Percentiles rank a stretch among this genome's conserved stretches.
phyloP scores from a whole-genome alignment of 1,140 invertebrate genomes.

The Papilio dardanus region DNA sequence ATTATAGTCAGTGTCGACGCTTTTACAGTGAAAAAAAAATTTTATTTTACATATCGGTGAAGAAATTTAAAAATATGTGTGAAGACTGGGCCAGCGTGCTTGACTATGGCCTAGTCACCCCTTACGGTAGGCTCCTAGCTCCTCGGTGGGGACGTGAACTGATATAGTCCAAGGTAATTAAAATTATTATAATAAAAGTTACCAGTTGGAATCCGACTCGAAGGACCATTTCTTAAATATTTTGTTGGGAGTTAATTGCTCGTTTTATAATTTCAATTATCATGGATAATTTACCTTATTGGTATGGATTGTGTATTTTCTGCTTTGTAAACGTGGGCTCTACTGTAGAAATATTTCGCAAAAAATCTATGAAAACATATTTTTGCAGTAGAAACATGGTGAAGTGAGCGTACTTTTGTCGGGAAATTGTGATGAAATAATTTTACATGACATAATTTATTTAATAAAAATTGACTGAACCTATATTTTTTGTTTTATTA shows the following conservation, averaged over 20 bases:
- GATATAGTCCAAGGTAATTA: neutral
- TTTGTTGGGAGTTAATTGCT: neutral
- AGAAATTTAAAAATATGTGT: no score
- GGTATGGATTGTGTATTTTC: neutral
- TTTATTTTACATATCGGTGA: no score
- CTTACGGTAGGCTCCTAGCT: no score
- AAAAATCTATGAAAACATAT: no score
- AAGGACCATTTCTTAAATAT: slow-evolving; percentile 25
- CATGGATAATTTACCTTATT: neutral
- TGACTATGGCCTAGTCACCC: no score
- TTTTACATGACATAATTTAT: slow-evolving; percentile 78
- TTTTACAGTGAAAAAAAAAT: no score
- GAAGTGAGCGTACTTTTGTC: neutral
- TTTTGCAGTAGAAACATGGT: neutral
- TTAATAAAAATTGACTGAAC: slow-evolving; percentile 65
- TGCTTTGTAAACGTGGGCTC: neutral
- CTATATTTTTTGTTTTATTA: slow-evolving; percentile 36
- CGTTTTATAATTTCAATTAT: neutral
- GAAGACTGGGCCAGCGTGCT: no score
- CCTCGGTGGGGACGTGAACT: no score
- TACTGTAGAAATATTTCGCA: neutral
- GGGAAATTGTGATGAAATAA: slow-evolving; percentile 62
- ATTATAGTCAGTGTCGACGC: no score
- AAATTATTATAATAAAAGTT: neutral
- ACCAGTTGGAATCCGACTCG: slow-evolving; percentile 4